phyloP scores from a whole-genome alignment of 2,797 vertebrate species.

The Sebastes minor region DNA sequence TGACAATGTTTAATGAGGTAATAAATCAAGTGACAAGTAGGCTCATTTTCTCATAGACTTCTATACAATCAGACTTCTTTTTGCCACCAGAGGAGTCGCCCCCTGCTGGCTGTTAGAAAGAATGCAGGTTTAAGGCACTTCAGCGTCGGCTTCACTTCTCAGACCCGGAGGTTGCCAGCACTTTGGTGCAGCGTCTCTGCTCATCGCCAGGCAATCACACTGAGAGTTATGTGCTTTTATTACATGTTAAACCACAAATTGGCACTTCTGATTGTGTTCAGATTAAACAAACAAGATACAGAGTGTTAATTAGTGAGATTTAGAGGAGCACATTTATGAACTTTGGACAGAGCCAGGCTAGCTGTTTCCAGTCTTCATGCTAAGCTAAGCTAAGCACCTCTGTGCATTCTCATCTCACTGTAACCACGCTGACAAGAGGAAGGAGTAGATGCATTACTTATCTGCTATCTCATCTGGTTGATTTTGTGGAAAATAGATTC shows the following conservation, averaged over 20 bases:
- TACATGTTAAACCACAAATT: background rate
- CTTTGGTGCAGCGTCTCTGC: no score
- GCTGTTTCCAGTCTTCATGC: background rate
- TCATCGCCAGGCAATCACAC: no score
- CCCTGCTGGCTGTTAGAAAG: no score
- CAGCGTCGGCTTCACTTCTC: no score
- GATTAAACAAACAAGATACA: background rate
- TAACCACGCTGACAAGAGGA: background rate
- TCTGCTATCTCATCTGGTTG: background rate
- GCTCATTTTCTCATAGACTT: no score
- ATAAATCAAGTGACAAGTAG: no score
- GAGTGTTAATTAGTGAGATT: background rate
- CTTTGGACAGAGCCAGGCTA: background rate
- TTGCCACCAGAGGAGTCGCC: no score
- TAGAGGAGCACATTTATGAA: background rate
- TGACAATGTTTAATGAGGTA: fast-evolving
- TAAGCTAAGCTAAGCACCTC: background rate
- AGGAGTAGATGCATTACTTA: background rate
- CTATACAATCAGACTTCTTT: no score
- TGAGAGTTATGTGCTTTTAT: background rate
- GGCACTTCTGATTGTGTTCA: background rate
- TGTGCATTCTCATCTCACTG: background rate
- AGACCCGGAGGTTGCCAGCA: no score
- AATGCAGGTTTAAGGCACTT: no score
- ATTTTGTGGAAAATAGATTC: constrained; percentile 9